These are phyloP conservation scores for Aphaenogaster ashmeadi DNA, from an alignment of 1,140 invertebrate genomes.

Conservation along the genomic window DNA sequence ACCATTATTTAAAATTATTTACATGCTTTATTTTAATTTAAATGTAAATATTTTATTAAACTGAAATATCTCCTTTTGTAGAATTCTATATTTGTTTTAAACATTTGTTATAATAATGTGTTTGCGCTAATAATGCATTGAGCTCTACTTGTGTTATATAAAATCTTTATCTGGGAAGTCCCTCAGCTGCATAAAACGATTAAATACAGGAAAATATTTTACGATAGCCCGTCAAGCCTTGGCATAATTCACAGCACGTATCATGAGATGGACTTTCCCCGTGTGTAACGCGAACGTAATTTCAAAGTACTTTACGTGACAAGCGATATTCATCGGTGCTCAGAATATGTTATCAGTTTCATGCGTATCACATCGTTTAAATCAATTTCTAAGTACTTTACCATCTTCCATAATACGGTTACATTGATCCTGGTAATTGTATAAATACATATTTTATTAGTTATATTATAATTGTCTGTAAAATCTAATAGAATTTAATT, in stretches of 20 bases:
- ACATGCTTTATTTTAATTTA: not conserved
- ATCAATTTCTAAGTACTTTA: conserved; percentile 4
- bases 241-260: not conserved
- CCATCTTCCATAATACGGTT: not conserved
- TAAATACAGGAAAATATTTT: not conserved
- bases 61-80: not conserved
- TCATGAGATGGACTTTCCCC: not conserved
- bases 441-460: not conserved
- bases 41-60: conserved; percentile 10
- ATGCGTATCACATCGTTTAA: not conserved
- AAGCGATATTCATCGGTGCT: not conserved
- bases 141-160: not conserved
- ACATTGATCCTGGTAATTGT: not conserved
- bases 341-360: conserved; percentile 2
- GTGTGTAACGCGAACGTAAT: not conserved
- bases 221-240: not conserved
- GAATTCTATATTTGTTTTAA: not conserved
- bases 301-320: conserved; percentile 11
- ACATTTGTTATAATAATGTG: not conserved
- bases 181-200: not conserved
- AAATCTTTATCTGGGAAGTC: not conserved
- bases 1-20: not conserved
- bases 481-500: conserved; percentile 4
- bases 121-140: not conserved
- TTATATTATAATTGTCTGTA: not conserved